These are phyloP conservation scores for Phataginus tricuspis DNA, from an alignment of 2,797 vertebrate genomes.

Conservation along the genomic window DNA sequence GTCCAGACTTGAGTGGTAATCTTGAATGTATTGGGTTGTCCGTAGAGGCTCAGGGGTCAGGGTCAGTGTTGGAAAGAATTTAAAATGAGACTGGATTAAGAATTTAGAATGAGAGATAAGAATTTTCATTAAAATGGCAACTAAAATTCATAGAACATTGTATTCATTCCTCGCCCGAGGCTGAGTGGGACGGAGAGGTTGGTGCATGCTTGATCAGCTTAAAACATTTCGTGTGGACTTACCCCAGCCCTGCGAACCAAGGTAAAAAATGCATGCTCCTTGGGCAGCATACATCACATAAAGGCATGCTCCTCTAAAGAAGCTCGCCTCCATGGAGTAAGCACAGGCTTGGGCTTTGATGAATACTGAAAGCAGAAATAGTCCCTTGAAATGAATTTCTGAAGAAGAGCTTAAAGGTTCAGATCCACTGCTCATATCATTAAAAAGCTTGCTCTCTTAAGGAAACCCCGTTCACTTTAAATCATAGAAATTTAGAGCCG, in stretches of 20 bases:
- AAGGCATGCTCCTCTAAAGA: background rate
- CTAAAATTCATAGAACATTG: background rate
- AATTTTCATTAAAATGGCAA: slow-evolving; percentile 55
- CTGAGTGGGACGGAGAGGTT: background rate
- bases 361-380: slow-evolving; percentile 69
- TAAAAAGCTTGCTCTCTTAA: slow-evolving; percentile 64
- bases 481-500: slow-evolving; percentile 58
- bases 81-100: background rate
- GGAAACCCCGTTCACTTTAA: slow-evolving; percentile 61
- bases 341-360: slow-evolving; percentile 58
- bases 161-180: background rate
- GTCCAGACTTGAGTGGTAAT: background rate
- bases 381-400: slow-evolving; percentile 73
- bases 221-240: slow-evolving; percentile 26
- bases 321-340: background rate
- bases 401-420: slow-evolving; percentile 73
- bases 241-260: background rate
- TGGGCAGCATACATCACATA: background rate
- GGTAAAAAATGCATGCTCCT: slow-evolving; percentile 31
- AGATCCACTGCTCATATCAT: slow-evolving; percentile 61
- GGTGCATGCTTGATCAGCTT: slow-evolving; percentile 13
- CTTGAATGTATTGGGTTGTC: background rate
- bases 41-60: background rate
- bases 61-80: slow-evolving; percentile 4
- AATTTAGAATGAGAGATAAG: slow-evolving; percentile 30